Conservation (phyloP, 2,888 invertebrate genomes). For the Schizotus pectinicornis region DNA sequence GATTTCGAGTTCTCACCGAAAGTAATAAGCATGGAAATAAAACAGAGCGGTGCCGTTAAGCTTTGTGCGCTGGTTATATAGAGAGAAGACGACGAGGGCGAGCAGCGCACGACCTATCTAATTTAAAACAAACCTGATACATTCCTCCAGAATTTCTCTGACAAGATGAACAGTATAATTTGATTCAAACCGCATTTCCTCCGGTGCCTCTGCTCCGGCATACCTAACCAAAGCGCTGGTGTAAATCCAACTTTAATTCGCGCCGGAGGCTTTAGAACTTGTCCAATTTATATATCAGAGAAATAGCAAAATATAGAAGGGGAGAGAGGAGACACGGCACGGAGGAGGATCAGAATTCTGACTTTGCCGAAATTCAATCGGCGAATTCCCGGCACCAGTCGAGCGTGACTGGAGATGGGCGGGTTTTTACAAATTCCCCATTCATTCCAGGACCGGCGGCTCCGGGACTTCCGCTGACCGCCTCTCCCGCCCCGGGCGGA, state of each 20-base stretch:
- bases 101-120: conserved; percentile 35
- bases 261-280: conserved; percentile 46
- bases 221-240: conserved; percentile 47
- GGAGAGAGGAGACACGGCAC: conserved; percentile 14
- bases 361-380: conserved; percentile 36
- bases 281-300: conserved; percentile 48
- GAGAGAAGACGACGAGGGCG: background rate
- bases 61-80: conserved; percentile 7
- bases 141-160: conserved; percentile 50
- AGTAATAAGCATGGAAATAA: conserved; percentile 18
- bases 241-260: conserved; percentile 54
- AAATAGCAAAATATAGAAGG: conserved; percentile 40
- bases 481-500: too few species aligned
- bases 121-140: conserved; percentile 50
- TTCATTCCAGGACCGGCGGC: background rate
- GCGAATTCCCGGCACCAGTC: conserved; percentile 32
- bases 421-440: conserved; percentile 11
- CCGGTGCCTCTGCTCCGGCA: conserved; percentile 45
- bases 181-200: conserved; percentile 52
- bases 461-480: too few species aligned
- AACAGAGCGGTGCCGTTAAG: conserved; percentile 18
- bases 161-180: conserved; percentile 54
- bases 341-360: conserved; percentile 11
- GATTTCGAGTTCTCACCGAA: conserved; percentile 14
- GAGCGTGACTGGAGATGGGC: conserved; percentile 30